These are phyloP conservation scores for Progne subis DNA, from an alignment of 2,113 vertebrate genomes.

Conservation along the genomic window DNA sequence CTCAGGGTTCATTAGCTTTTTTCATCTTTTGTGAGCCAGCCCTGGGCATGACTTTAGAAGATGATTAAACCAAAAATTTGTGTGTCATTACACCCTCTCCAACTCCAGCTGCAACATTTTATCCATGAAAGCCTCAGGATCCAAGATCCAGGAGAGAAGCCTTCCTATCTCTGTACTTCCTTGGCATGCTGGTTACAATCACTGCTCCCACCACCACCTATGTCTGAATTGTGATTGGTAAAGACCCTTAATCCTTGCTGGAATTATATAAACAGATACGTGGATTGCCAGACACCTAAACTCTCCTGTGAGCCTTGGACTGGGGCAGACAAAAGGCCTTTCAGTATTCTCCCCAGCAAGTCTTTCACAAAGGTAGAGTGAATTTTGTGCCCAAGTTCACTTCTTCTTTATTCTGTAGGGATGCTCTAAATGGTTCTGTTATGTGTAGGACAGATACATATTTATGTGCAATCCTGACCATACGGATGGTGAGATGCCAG, in stretches of 20 bases:
- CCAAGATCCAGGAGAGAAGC: neutral
- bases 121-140: neutral
- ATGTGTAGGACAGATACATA: neutral
- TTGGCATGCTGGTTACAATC: neutral
- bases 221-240: neutral
- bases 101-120: conserved; percentile 22
- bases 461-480: neutral
- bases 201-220: neutral
- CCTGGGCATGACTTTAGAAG: neutral
- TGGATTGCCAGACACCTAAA: neutral
- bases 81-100: neutral
- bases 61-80: conserved; percentile 9
- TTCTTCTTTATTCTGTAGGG: neutral
- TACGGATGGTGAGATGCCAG: neutral
- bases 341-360: neutral
- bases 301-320: neutral
- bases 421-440: conserved; percentile 50
- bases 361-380: neutral
- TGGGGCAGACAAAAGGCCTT: neutral
- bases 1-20: neutral
- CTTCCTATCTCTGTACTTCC: neutral
- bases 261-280: neutral
- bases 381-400: neutral
- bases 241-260: neutral
- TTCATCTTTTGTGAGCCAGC: neutral